Conservation (phyloP, 2,113 vertebrate genomes). For the Colius striatus region DNA sequence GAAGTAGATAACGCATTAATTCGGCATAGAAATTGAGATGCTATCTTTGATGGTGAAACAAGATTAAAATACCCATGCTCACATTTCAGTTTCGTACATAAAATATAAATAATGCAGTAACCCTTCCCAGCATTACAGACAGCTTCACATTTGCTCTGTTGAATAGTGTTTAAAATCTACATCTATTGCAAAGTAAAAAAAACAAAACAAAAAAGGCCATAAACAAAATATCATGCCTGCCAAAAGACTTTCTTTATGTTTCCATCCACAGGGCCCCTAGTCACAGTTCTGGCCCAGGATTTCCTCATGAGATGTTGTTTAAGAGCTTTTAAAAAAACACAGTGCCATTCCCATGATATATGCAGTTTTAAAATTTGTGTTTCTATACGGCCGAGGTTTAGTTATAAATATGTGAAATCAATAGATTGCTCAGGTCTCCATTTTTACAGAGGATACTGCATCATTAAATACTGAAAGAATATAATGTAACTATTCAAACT, state of each 20-base stretch:
- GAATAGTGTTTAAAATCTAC: conserved; percentile 63
- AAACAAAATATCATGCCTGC: conserved; percentile 68
- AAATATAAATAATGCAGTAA: conserved; percentile 67
- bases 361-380: conserved; percentile 62
- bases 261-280: conserved; percentile 37
- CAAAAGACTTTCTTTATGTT: conserved; percentile 57
- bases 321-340: conserved; percentile 51
- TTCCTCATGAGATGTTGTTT: conserved; percentile 73
- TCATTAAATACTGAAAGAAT: conserved; percentile 78
- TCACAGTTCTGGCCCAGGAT: conserved; percentile 58
- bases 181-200: not conserved
- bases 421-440: conserved; percentile 70
- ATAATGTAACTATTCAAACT: conserved; percentile 82
- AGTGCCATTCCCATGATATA: conserved; percentile 70
- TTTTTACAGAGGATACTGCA: conserved; percentile 76
- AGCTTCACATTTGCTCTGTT: conserved; percentile 40
- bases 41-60: conserved; percentile 59
- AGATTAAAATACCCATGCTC: conserved; percentile 55
- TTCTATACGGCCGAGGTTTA: conserved; percentile 68
- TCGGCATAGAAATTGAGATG: conserved; percentile 69
- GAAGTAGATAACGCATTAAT: conserved; percentile 59
- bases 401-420: conserved; percentile 78
- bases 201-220: not conserved
- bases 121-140: conserved; percentile 32
- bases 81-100: conserved; percentile 69